These are phyloP conservation scores for Gymnogyps californianus DNA, from an alignment of 2,113 vertebrate species.

Conservation along the genomic window DNA sequence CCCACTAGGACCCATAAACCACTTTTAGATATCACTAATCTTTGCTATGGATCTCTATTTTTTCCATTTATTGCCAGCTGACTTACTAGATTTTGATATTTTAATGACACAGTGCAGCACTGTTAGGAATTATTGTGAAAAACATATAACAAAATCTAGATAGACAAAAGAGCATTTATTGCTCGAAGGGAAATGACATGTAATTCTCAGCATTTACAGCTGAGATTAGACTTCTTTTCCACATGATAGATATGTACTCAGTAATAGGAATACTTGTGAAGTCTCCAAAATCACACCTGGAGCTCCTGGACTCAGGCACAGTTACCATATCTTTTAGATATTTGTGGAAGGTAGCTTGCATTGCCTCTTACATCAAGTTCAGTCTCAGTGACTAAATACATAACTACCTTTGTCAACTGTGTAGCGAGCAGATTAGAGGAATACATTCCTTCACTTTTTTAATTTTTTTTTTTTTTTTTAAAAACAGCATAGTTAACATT, in stretches of 20 bases:
- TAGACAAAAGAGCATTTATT: slow-evolving; percentile 19
- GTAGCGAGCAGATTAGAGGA: neutral
- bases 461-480: neutral
- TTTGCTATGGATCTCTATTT: slow-evolving; percentile 62
- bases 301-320: neutral
- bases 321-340: neutral
- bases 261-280: neutral
- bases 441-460: neutral
- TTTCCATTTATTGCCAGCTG: slow-evolving; percentile 31
- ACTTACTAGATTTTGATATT: slow-evolving; percentile 43
- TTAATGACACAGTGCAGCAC: slow-evolving; percentile 14
- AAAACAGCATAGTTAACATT: neutral
- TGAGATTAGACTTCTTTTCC: slow-evolving; percentile 7
- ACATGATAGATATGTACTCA: neutral
- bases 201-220: slow-evolving; percentile 8
- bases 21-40: slow-evolving; percentile 74
- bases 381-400: neutral
- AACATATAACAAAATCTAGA: slow-evolving; percentile 11
- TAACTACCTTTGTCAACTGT: neutral
- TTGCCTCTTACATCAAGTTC: neutral
- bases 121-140: slow-evolving; percentile 25
- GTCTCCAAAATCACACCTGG: neutral
- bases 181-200: neutral
- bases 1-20: slow-evolving; percentile 73
- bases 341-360: neutral